Conservation (phyloP, 1,140 invertebrate genomes). For the Dreissena rostriformis region DNA sequence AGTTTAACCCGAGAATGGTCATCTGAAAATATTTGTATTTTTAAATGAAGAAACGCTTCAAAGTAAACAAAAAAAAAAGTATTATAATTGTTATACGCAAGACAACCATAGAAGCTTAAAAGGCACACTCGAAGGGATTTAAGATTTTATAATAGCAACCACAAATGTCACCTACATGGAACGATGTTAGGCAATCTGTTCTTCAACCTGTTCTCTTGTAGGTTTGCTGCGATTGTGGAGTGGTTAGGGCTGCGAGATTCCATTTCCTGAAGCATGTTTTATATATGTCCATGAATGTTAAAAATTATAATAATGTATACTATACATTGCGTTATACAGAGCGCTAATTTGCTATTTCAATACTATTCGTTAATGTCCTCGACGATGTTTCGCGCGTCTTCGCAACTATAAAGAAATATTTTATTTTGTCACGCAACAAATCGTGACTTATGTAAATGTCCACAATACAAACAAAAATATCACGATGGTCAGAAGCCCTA, state of each 20-base stretch:
- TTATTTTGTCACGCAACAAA: too few relatives aligned
- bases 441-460: too few relatives aligned
- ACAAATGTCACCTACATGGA: constrained; percentile 86
- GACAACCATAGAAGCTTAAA: background rate
- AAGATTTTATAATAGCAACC: background rate
- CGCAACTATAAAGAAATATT: too few relatives aligned
- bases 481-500: too few relatives aligned
- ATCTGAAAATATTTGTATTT: constrained; percentile 88
- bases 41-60: background rate
- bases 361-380: too few relatives aligned
- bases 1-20: constrained; percentile 98
- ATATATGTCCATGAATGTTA: too few relatives aligned
- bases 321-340: too few relatives aligned
- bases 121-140: background rate
- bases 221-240: constrained; percentile 92
- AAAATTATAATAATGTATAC: too few relatives aligned
- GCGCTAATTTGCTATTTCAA: too few relatives aligned
- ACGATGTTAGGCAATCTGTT: constrained; percentile 99
- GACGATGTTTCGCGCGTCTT: too few relatives aligned
- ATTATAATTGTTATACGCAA: background rate
- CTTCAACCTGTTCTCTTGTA: constrained; percentile 97
- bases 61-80: background rate
- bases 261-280: constrained; percentile 12
- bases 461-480: too few relatives aligned
- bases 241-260: constrained; percentile 96